These are phyloP conservation scores for Anthophora plumipes DNA, from an alignment of 2,888 invertebrate genomes.

Conservation along the genomic window DNA sequence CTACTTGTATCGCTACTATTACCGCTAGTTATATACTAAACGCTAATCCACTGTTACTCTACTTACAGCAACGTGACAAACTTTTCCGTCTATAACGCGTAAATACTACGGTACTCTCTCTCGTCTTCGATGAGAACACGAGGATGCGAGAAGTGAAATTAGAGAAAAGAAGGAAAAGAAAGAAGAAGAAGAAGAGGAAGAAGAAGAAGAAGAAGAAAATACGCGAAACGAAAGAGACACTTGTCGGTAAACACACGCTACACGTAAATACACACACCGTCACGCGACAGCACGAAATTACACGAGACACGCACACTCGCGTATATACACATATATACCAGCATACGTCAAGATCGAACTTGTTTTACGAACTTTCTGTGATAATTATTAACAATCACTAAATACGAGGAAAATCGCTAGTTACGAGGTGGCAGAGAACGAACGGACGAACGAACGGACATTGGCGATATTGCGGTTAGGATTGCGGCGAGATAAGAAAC, in stretches of 20 bases:
- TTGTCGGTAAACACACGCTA: background rate
- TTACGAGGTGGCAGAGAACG: conserved; percentile 37
- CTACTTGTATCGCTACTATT: conserved; percentile 71
- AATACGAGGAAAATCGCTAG: conserved; percentile 73
- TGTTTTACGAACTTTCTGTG: conserved; percentile 84
- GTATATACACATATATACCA: conserved; percentile 18
- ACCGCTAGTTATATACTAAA: conserved; percentile 67
- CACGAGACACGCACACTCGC: background rate
- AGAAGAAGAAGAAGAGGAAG: background rate
- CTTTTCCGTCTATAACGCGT: conserved; percentile 60
- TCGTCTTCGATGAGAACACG: conserved; percentile 3
- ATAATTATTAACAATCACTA: conserved; percentile 85
- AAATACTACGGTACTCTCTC: conserved; percentile 11
- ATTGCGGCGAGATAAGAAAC: background rate
- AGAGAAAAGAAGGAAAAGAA: background rate
- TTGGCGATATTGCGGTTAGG: background rate
- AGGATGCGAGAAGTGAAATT: background rate
- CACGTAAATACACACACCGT: background rate
- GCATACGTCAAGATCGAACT: conserved; percentile 76
- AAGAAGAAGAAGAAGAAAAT: background rate
- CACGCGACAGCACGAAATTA: background rate
- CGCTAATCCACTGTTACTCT: conserved; percentile 68
- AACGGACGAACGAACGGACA: conserved; percentile 26
- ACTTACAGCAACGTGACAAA: conserved; percentile 67
- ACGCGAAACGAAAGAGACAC: background rate